Conservation (phyloP, 2,113 vertebrate genomes). For the Lophochroa leadbeateri region DNA sequence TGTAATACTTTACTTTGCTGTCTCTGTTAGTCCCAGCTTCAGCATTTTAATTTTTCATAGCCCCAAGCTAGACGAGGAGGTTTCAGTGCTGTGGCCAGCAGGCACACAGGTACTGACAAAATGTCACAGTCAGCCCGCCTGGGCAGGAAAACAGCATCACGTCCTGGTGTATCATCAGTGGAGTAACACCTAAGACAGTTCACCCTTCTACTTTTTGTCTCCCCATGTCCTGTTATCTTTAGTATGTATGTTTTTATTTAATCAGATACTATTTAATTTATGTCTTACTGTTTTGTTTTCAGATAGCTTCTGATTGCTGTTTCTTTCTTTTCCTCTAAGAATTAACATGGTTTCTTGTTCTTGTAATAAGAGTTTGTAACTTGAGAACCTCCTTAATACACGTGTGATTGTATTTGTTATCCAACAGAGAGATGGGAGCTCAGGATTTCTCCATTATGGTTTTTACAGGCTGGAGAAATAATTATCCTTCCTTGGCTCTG, state of each 20-base stretch:
- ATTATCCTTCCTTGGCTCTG: not conserved
- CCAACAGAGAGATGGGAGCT: slow-evolving; percentile 22
- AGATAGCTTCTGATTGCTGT: not conserved
- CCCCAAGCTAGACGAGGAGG: not conserved
- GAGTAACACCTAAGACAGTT: not conserved
- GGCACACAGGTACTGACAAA: not conserved
- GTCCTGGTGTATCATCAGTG: not conserved
- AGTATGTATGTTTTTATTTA: not conserved
- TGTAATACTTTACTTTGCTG: not conserved
- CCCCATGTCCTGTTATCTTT: not conserved
- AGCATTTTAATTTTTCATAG: not conserved
- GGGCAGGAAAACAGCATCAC: not conserved
- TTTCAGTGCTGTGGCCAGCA: not conserved
- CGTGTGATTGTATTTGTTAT: not conserved
- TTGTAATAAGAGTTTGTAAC: slow-evolving; percentile 32
- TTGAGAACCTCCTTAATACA: not conserved
- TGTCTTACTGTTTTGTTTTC: not conserved
- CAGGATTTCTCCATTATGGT: slow-evolving; percentile 11
- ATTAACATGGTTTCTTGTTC: not conserved
- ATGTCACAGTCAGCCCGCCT: not conserved
- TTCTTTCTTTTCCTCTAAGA: not conserved
- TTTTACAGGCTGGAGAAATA: slow-evolving; percentile 45
- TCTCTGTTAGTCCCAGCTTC: not conserved
- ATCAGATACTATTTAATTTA: not conserved
- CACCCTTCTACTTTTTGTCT: not conserved